Evolutionary conservation across 2,113 vertebrate genomes (phyloP).

Genomic region (Entelurus aequoreus): DNA sequence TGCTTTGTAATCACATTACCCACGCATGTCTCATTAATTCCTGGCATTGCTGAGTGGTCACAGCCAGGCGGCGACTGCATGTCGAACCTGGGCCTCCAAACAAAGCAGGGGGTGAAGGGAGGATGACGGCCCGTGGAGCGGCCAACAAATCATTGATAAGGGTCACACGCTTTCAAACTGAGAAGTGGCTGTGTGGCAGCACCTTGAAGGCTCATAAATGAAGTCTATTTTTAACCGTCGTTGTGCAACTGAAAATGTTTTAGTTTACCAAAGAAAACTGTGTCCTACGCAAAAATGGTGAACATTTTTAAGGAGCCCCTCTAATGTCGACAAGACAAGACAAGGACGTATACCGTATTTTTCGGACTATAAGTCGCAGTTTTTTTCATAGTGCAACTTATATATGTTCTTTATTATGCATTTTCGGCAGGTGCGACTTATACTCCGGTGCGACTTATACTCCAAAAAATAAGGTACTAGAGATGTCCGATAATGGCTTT

Average conservation of each 20-base stretch:
- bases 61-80: conserved; percentile 21
- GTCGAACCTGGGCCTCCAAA: conserved; percentile 29
- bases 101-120: conserved; percentile 25
- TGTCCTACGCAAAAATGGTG: too few relatives aligned
- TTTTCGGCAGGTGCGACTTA: too few relatives aligned
- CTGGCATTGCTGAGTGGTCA: conserved; percentile 45
- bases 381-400: too few relatives aligned
- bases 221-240: conserved; percentile 25
- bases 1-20: conserved; percentile 61
- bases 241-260: conserved; percentile 10
- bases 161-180: conserved; percentile 34
- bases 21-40: conserved; percentile 66
- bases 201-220: conserved; percentile 34
- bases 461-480: too few relatives aligned
- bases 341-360: too few relatives aligned
- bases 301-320: too few relatives aligned
- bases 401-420: too few relatives aligned
- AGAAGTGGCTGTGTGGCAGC: conserved; percentile 41
- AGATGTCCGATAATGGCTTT: too few relatives aligned
- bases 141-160: conserved; percentile 55
- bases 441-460: too few relatives aligned
- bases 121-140: conserved; percentile 17
- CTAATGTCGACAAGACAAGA: too few relatives aligned
- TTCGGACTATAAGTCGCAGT: too few relatives aligned
- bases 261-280: not conserved